A percentile compares a stretch with the other conserved stretches of the same genome.
Conservation (phyloP, 2,113 vertebrate species). For the Eulacestoma nigropectus region DNA sequence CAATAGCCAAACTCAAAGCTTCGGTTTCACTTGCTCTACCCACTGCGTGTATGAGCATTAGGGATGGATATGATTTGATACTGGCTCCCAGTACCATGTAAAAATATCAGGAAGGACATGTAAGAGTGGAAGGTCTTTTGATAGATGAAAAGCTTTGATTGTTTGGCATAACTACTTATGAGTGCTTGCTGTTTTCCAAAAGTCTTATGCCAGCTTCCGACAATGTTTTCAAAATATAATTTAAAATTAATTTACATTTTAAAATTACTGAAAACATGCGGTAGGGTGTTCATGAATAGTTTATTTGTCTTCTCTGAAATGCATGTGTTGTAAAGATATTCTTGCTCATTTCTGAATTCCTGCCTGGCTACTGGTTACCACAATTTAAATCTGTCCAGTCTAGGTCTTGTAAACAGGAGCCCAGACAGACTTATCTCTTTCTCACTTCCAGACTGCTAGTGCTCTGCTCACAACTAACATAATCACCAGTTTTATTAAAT, state of each 20-base stretch:
- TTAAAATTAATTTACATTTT: neutral
- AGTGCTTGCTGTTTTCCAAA: neutral
- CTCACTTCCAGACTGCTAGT: neutral
- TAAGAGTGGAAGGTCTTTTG: neutral
- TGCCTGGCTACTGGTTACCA: neutral
- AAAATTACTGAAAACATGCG: neutral
- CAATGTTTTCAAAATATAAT: neutral
- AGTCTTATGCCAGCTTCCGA: neutral
- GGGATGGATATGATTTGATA: neutral
- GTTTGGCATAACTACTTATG: neutral
- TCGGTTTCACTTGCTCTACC: neutral
- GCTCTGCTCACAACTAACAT: neutral
- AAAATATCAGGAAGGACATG: neutral
- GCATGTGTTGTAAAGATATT: neutral
- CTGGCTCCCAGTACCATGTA: rapidly evolving
- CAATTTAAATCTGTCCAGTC: neutral
- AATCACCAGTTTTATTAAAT: neutral
- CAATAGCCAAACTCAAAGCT: neutral
- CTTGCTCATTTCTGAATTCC: neutral
- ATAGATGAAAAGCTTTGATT: neutral
- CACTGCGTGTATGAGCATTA: neutral
- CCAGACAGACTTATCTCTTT: neutral
- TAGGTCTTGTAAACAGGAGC: neutral
- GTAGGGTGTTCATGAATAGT: neutral
- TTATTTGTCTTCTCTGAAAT: neutral